Percentiles rank a stretch among this genome's conserved stretches.
Conservation (phyloP, 1,140 invertebrate species). For the Charaxes varanes region DNA sequence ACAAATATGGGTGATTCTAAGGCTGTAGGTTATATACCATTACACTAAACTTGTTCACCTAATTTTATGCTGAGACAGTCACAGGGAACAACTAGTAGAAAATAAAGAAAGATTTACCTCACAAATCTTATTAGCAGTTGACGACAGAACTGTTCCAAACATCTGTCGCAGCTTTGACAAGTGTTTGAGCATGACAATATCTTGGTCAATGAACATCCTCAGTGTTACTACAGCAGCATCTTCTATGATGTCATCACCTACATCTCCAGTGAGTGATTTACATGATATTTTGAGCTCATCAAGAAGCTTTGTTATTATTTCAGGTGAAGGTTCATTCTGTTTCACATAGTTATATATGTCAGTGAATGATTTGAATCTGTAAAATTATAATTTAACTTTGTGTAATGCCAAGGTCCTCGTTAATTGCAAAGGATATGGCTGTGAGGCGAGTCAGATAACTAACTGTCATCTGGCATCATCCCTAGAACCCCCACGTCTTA, state of each 20-base stretch:
- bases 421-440: no score
- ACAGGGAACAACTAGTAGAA: no score
- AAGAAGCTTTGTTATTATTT: conserved; percentile 28
- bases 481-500: no score
- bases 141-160: conserved; percentile 70
- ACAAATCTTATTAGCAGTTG: conserved; percentile 73
- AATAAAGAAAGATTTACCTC: conserved; percentile 66
- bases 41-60: no score
- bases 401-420: no score
- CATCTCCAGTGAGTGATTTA: conserved; percentile 59
- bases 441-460: no score
- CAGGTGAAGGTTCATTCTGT: conserved; percentile 38
- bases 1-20: no score
- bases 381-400: no score
- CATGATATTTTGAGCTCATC: conserved; percentile 45
- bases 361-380: conserved; percentile 49
- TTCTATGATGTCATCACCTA: conserved; percentile 75
- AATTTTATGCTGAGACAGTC: no score
- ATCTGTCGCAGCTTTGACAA: conserved; percentile 72
- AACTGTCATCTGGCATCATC: no score
- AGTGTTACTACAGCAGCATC: conserved; percentile 78
- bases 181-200: conserved; percentile 75
- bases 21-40: no score
- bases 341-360: conserved; percentile 55
- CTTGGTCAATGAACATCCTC: conserved; percentile 76